A percentile compares a stretch with the other conserved stretches of the same genome.
These are phyloP conservation scores for Bufotes viridis DNA, from an alignment of 2,797 vertebrate species.

Conservation along the genomic window DNA sequence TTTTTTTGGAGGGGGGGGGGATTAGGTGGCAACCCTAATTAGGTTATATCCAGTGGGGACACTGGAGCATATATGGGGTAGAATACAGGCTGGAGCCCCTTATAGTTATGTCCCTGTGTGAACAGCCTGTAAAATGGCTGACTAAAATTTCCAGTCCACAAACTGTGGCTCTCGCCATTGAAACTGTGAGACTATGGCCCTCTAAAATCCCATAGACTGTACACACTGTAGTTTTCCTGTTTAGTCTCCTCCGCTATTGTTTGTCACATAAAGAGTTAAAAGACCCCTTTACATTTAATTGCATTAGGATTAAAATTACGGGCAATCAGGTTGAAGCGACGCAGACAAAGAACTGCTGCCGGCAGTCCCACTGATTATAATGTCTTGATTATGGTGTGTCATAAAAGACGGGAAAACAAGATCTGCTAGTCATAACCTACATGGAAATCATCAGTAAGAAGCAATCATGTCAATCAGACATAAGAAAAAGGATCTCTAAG, in stretches of 20 bases:
- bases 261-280: neutral
- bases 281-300: slow-evolving; percentile 6
- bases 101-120: neutral
- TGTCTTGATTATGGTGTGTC: slow-evolving; percentile 32
- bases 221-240: neutral
- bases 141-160: neutral
- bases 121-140: neutral
- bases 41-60: no score
- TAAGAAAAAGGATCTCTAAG: neutral
- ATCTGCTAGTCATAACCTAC: neutral
- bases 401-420: slow-evolving; percentile 16
- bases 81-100: no score
- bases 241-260: neutral
- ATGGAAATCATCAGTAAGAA: neutral
- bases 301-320: neutral
- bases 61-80: no score
- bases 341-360: neutral
- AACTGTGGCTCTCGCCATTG: neutral
- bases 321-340: slow-evolving; percentile 11
- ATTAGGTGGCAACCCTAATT: no score
- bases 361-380: slow-evolving; percentile 27
- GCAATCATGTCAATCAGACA: neutral
- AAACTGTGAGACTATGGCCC: neutral
- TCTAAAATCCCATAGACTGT: neutral
- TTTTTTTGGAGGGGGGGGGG: no score